Conservation (phyloP, 2,888 invertebrate species). For the Ophioninae sp. region DNA sequence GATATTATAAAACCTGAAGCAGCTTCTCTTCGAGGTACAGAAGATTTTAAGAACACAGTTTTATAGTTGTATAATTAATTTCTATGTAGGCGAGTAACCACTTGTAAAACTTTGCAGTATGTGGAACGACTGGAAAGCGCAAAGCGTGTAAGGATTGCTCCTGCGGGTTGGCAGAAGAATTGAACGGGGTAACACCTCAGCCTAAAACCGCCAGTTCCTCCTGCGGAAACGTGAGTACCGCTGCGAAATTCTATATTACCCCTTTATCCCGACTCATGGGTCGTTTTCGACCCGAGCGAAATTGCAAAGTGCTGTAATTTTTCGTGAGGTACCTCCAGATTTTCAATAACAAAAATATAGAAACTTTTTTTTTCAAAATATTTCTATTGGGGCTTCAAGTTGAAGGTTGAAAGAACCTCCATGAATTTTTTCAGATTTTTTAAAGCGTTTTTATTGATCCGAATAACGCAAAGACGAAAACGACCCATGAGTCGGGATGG, state of each 20-base stretch:
- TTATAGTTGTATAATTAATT: not conserved
- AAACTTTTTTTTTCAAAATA: no score
- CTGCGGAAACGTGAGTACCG: conserved; percentile 94
- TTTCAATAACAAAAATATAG: no score
- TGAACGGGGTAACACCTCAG: conserved; percentile 85
- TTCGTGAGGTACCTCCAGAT: no score
- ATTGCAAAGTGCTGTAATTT: no score
- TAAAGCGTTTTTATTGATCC: no score
- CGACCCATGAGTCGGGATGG: no score
- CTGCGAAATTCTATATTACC: conserved; percentile 24
- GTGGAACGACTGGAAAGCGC: conserved; percentile 93
- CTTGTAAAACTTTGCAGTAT: conserved; percentile 82
- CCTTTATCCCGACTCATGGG: no score
- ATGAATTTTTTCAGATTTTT: no score
- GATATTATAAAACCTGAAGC: conserved; percentile 95
- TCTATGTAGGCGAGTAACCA: not conserved
- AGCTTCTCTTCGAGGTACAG: conserved; percentile 89
- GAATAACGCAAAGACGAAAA: no score
- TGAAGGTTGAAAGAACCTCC: no score
- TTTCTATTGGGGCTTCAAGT: no score
- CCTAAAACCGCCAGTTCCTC: conserved; percentile 89
- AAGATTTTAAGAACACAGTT: not conserved
- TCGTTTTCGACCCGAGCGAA: no score
- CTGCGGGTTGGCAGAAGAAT: conserved; percentile 97
- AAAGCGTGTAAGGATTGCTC: conserved; percentile 99